These are phyloP conservation scores for Borostomias antarcticus DNA, from an alignment of 2,797 vertebrate genomes.

Conservation along the genomic window DNA sequence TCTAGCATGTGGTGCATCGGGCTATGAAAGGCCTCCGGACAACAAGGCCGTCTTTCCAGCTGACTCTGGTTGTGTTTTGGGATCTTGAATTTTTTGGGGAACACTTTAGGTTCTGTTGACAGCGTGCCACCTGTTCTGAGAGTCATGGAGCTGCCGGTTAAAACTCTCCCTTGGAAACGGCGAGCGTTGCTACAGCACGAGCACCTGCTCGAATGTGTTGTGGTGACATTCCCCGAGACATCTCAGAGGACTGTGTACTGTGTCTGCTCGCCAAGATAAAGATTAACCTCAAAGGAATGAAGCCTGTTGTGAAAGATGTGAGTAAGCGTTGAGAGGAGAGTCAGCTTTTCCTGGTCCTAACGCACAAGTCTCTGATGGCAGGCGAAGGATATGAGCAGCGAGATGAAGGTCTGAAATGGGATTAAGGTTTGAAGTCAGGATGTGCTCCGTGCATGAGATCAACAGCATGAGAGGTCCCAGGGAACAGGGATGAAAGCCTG, in stretches of 20 bases:
- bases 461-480: slow-evolving; percentile 29
- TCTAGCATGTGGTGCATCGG: not conserved
- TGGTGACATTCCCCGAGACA: not conserved
- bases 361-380: not conserved
- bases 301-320: not conserved
- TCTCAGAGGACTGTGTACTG: not conserved
- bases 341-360: not conserved
- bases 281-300: not conserved
- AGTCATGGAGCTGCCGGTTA: not conserved
- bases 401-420: slow-evolving; percentile 31
- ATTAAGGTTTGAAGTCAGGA: slow-evolving; percentile 23
- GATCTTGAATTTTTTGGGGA: not conserved
- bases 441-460: slow-evolving; percentile 30
- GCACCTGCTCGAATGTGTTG: not conserved
- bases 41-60: not conserved
- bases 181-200: not conserved
- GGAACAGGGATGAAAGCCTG: not conserved
- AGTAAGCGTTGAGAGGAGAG: not conserved
- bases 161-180: not conserved
- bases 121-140: slow-evolving; percentile 7
- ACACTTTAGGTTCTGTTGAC: not conserved
- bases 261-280: not conserved
- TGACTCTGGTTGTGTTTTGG: not conserved
- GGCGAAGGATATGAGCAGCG: slow-evolving; percentile 7
- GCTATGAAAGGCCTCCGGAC: not conserved